A percentile compares a stretch with the other conserved stretches of the same genome.
Evolutionary conservation across 2,888 invertebrate genomes (phyloP).

Genomic region (Caenorhabditis afra): DNA sequence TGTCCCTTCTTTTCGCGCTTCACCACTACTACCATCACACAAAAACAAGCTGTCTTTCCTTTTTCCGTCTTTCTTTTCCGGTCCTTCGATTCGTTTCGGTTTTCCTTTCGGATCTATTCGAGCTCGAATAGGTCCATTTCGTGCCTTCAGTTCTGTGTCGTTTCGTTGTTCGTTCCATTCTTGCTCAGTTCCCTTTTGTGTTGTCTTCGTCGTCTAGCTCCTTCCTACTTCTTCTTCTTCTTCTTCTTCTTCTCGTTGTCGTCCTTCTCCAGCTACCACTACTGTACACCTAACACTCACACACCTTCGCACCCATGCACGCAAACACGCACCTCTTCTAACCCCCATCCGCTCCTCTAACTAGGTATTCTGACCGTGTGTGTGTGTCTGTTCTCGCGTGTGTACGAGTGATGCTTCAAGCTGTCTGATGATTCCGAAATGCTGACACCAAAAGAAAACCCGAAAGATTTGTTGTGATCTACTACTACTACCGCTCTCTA

Average conservation of each 20-base stretch:
- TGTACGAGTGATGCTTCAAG: conserved; percentile 18
- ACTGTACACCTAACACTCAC: too few species aligned
- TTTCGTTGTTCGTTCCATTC: too few species aligned
- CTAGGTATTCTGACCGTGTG: conserved; percentile 1
- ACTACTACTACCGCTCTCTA: too few species aligned
- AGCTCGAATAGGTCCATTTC: too few species aligned
- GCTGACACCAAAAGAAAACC: too few species aligned
- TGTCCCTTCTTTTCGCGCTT: neutral
- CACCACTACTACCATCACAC: neutral
- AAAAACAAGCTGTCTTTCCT: too few species aligned
- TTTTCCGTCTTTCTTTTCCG: neutral
- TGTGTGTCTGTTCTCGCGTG: neutral
- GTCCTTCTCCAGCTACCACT: neutral
- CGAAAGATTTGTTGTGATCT: too few species aligned
- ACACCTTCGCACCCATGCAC: conserved; percentile 8
- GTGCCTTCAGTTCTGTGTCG: too few species aligned
- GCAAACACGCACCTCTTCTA: neutral
- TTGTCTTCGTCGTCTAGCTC: neutral
- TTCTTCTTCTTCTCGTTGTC: neutral
- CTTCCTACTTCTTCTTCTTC: neutral
- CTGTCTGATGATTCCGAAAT: neutral
- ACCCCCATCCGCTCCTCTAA: neutral
- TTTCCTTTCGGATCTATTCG: too few species aligned
- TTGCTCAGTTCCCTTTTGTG: neutral
- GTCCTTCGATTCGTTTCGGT: too few species aligned